phyloP scores from a whole-genome alignment of 2,113 vertebrate species.

The Rhadina sibilatrix region DNA sequence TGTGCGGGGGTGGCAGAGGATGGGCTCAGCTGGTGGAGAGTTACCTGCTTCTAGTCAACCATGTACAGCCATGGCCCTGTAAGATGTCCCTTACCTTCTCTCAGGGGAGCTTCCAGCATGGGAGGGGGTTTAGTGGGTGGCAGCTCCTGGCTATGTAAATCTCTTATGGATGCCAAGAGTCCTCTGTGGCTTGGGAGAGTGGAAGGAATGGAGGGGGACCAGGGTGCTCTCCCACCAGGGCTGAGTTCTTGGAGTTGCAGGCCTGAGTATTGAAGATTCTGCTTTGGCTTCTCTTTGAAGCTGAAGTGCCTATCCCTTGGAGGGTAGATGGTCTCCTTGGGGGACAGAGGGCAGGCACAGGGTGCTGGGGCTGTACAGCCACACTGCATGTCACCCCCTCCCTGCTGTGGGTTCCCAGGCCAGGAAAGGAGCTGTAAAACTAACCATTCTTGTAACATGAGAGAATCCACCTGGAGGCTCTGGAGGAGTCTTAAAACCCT shows the following conservation, averaged over 20 bases:
- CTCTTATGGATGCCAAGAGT: neutral
- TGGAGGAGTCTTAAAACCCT: neutral
- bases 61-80: accelerated
- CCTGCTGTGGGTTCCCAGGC: neutral
- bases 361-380: neutral
- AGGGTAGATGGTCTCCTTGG: neutral
- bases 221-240: neutral
- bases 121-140: neutral
- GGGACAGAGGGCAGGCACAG: accelerated
- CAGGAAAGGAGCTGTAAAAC: slow-evolving; percentile 31
- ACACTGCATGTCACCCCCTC: neutral
- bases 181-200: neutral
- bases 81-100: neutral
- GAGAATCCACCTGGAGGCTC: slow-evolving; percentile 57
- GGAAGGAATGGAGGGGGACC: neutral
- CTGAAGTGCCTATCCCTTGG: neutral
- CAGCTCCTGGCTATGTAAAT: neutral
- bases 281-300: neutral
- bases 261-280: neutral
- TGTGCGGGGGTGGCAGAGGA: neutral
- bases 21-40: neutral
- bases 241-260: neutral
- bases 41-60: neutral
- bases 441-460: slow-evolving; percentile 45
- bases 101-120: neutral